Conservation (phyloP, 2,888 invertebrate species). For the Pammene fasciana region DNA sequence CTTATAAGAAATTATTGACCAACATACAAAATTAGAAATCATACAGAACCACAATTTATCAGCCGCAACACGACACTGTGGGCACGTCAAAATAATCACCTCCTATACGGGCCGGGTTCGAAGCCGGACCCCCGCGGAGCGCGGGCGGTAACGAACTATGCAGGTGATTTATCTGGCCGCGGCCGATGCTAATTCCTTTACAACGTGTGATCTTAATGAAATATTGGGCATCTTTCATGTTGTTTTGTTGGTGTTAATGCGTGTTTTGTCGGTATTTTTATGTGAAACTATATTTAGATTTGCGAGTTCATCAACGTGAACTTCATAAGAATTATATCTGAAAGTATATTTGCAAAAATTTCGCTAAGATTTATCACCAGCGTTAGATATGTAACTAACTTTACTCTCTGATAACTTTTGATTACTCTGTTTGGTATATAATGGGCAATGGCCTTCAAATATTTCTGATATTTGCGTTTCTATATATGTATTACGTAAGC, state of each 20-base stretch:
- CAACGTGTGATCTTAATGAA: slow-evolving; percentile 75
- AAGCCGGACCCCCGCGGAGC: slow-evolving; percentile 75
- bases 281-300: neutral
- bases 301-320: slow-evolving; percentile 3
- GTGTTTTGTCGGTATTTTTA: slow-evolving; percentile 27
- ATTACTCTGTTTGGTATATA: too few relatives aligned
- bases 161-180: slow-evolving; percentile 72
- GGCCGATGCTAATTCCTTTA: slow-evolving; percentile 75
- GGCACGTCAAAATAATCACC: slow-evolving; percentile 78
- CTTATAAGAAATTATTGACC: slow-evolving; percentile 30
- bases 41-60: slow-evolving; percentile 62
- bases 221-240: slow-evolving; percentile 57
- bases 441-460: too few relatives aligned
- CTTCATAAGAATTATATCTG: neutral
- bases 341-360: neutral
- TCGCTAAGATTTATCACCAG: neutral
- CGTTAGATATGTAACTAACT: neutral
- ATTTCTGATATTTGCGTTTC: too few relatives aligned
- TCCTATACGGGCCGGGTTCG: slow-evolving; percentile 72
- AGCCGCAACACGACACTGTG: slow-evolving; percentile 56
- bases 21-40: slow-evolving; percentile 39
- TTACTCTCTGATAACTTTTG: too few relatives aligned
- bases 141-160: slow-evolving; percentile 78
- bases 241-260: slow-evolving; percentile 36
- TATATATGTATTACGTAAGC: too few relatives aligned